Evolutionary conservation across 2,797 vertebrate species (phyloP), one percentile per base, ranked within the genome.

Genomic region (Pogoniulus pusillus): DNA sequence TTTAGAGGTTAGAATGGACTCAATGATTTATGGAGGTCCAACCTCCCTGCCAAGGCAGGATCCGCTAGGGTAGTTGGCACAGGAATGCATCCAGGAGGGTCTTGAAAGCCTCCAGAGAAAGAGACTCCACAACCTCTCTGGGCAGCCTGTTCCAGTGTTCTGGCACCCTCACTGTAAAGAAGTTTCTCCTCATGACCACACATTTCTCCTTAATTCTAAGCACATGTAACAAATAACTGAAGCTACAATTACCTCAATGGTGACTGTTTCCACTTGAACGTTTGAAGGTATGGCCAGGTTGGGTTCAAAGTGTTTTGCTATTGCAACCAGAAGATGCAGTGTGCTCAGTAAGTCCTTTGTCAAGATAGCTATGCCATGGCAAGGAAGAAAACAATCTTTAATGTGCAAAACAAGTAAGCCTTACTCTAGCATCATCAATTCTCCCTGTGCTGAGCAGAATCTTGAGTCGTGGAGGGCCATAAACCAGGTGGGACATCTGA

Each of bases 271-370:
- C 91, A 99, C 98, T 53, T 95, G 97, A 71, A 99, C 98, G 4
- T 98, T 96, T 3, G 90, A 14, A 4, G 99, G 99, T 91, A 99
- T 96, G 47, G 94, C 63, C 95, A 99, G 88, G 49, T 94, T 93
- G 1, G 98, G 98, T 93, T 98, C 95, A 43, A 99, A 99, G 90
- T 77, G 94, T 83, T 93, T 98, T 93, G 96, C 98, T 91, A 99
- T 98, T 95, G 99, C 98, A 96, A 99, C 98, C 66, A 99, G 97
- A 76, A 99, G 98, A 97, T 99, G 98, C 89, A 99, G 81, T 1
- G 98, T 99, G 91, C 98, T 98, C 96, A 99, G 93, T 27, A 99
- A 97, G 96, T 99, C 98, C 97, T 98, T 99, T 91, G 78, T 96
- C 96, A 99, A 98, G 96, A 99, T 98, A 94, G 98, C 99, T 99